Evolutionary conservation across 2,888 invertebrate genomes (phyloP).

Genomic region (Philopedon plagiatum): DNA sequence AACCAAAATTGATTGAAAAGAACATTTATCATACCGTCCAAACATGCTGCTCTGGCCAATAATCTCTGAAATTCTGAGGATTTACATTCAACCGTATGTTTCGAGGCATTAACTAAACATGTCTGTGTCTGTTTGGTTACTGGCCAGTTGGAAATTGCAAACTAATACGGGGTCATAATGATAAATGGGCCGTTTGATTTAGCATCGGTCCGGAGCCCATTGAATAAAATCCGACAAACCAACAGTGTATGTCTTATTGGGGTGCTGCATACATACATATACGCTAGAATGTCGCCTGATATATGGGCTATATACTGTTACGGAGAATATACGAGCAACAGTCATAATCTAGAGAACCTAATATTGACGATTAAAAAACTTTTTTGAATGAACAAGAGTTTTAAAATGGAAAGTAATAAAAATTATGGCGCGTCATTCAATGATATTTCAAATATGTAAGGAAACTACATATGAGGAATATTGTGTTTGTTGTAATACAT

Average conservation of each 20-base stretch:
- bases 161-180: slow-evolving; percentile 60
- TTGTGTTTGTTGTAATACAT: no score
- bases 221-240: slow-evolving; percentile 51
- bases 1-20: neutral
- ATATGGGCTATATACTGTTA: slow-evolving; percentile 28
- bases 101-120: slow-evolving; percentile 58
- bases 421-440: no score
- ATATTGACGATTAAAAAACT: neutral
- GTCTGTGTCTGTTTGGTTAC: slow-evolving; percentile 59
- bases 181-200: slow-evolving; percentile 58
- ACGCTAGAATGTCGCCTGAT: slow-evolving; percentile 32
- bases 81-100: slow-evolving; percentile 47
- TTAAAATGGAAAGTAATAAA: no score
- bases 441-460: no score
- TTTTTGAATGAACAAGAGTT: neutral
- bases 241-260: slow-evolving; percentile 50
- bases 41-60: slow-evolving; percentile 16
- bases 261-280: slow-evolving; percentile 26
- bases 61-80: slow-evolving; percentile 33
- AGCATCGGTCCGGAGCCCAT: slow-evolving; percentile 41
- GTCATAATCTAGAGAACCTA: neutral
- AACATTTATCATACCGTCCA: slow-evolving; percentile 9
- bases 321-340: neutral
- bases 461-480: no score
- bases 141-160: slow-evolving; percentile 61